Conservation (phyloP, 2,113 vertebrate genomes). For the Amblyornis subalaris region DNA sequence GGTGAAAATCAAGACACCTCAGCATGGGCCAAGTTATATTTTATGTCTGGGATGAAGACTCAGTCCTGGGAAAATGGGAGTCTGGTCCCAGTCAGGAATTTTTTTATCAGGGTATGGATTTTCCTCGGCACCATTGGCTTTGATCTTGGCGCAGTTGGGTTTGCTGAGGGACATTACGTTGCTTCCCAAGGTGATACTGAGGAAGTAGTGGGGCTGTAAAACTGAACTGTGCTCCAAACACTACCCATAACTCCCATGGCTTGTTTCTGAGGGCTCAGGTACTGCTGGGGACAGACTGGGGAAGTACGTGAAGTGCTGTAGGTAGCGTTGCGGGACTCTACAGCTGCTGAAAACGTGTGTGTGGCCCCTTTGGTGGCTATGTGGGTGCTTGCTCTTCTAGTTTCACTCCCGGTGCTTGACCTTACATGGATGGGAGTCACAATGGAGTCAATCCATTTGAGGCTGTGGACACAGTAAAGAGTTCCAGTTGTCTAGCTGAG, state of each 20-base stretch:
- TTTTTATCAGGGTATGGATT: slow-evolving; percentile 36
- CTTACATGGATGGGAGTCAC: neutral
- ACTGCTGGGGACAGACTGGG: neutral
- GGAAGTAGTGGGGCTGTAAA: slow-evolving; percentile 51
- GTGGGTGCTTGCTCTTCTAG: neutral
- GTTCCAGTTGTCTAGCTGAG: neutral
- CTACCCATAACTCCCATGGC: neutral
- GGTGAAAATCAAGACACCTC: neutral
- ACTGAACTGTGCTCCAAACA: slow-evolving; percentile 11
- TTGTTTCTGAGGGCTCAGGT: neutral
- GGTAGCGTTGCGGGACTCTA: neutral
- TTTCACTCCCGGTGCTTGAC: neutral
- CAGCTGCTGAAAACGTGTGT: neutral
- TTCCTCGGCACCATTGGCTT: slow-evolving; percentile 27
- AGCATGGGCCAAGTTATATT: neutral
- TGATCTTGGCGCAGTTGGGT: slow-evolving; percentile 38
- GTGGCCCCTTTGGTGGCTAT: neutral
- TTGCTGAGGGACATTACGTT: neutral
- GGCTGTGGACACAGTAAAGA: neutral
- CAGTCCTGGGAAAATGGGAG: neutral
- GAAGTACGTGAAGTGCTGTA: neutral
- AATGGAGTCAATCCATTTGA: neutral
- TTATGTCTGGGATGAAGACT: neutral
- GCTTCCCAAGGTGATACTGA: slow-evolving; percentile 40
- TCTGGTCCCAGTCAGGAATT: neutral